Percentiles rank a stretch among this genome's conserved stretches.
These are phyloP conservation scores for Melipona beecheii DNA, from an alignment of 2,888 invertebrate genomes.

Conservation along the genomic window DNA sequence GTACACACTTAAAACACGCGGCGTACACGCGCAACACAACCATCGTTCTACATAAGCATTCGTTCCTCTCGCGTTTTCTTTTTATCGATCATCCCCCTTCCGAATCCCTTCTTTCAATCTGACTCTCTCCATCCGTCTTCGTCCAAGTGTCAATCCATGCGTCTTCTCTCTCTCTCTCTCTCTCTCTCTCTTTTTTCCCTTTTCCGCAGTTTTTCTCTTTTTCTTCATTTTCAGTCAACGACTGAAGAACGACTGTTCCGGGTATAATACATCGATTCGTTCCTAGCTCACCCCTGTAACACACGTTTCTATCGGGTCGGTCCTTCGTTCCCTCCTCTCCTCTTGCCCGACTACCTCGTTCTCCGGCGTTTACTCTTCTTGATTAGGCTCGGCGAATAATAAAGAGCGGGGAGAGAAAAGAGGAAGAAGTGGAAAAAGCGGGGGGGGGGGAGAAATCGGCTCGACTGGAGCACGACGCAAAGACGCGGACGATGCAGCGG, in stretches of 20 bases:
- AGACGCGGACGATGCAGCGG: constrained; percentile 45
- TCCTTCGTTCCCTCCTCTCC: constrained; percentile 48
- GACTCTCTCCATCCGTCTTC: constrained; percentile 54
- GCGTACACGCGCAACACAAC: constrained; percentile 36
- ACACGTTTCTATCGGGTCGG: constrained; percentile 67
- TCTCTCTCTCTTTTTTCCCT: constrained; percentile 6
- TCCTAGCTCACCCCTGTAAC: constrained; percentile 72
- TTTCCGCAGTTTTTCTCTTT: constrained; percentile 15
- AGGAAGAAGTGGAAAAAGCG: neutral
- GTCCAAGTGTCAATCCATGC: constrained; percentile 61
- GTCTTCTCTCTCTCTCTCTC: neutral
- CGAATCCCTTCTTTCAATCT: constrained; percentile 33
- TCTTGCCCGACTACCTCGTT: constrained; percentile 59
- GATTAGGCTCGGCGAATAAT: constrained; percentile 82
- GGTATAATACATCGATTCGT: constrained; percentile 80
- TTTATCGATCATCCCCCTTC: constrained; percentile 43
- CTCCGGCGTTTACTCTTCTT: constrained; percentile 82
- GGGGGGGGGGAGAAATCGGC: constrained; percentile 31
- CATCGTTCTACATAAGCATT: constrained; percentile 46
- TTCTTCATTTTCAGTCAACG: constrained; percentile 68
- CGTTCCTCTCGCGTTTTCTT: constrained; percentile 42
- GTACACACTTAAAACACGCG: constrained; percentile 46
- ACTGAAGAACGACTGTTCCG: constrained; percentile 75
- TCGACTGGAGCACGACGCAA: constrained; percentile 56
- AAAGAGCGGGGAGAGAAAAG: constrained; percentile 43